Evolutionary conservation across 2,113 vertebrate genomes (phyloP), one percentile per base, ranked within the genome.

Genomic region (Tautogolabrus adspersus): DNA sequence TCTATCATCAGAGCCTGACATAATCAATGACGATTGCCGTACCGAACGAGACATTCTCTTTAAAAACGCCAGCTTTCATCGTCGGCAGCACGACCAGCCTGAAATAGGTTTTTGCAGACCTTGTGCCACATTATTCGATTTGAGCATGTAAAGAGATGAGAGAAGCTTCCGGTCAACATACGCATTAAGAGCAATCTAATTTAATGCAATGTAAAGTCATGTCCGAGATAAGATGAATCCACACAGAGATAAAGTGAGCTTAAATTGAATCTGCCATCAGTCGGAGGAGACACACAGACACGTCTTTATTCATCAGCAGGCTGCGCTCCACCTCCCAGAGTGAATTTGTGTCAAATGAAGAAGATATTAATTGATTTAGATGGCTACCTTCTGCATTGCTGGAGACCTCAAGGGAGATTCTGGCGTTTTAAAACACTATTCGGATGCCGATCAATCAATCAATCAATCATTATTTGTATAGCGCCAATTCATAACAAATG

Each of bases 251-350:
- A 86, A 87, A 83, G 67, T 59, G 37, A 84, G 75, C 68, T 79
- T 66, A 89, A 88, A 91, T 82, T 91, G 71, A 88, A 87, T 91
- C 77, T 62, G 71, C 77, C 79, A 67, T 82, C 82, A 75, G 79
- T 73, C 46, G 26, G 34, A n/a, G 44, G 23, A 51, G 40, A 65
- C 52, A 19, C 63, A 55, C 37, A 51, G 52, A 82, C 75, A 66
- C 37, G 21, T 87, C 67, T 78, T 37, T 18, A 51, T 73, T 79
- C 68, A 69, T 2, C 61, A 18, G 52, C 1, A 18, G 23, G 44
- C 34, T 23, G 58, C 1, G 1, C 30, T 15, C 42, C 37, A 47
- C 58, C 79, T 58, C 79, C 75, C 10, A 10, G 11, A 12, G 68
- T 52, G 74, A 66, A 46, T 79, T n/a, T 47, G 52, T 79, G 57